Evolutionary conservation across 2,888 invertebrate species (phyloP), one percentile per base, ranked within the genome.

Genomic region (Ennomos erosarius): DNA sequence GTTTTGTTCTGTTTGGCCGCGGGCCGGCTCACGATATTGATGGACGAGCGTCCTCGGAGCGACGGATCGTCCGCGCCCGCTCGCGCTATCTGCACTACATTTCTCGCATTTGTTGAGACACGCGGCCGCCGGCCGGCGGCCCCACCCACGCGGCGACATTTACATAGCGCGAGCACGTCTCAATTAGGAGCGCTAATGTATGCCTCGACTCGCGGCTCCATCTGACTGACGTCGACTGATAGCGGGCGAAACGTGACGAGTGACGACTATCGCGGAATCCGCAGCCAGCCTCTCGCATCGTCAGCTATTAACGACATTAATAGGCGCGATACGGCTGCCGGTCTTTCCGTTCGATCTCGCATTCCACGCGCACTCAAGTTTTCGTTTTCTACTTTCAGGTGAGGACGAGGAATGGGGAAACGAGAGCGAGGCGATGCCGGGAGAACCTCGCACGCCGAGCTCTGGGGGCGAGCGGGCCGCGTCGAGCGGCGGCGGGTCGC

Each of bases 341-440:
- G 76, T 76, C 79, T 84, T 69, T 68, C 73, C 55, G 26, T 61
- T 68, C 66, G 67, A 72, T 77, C 76, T 69, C 74, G 79, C 76
- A 79, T 75, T 68, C 69, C 55, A 52, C 62, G 53, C 58, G 57
- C 48, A 62, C 55, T 66, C 60, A 58, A 66, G 35, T 57, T 44
- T 51, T 43, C 26, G 54, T 26, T 55, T 65, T 78, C 78, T 75
- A 76, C 78, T 69, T 75, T 59, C 93, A 94, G 94, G 94, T 88
- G 94, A 94, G 87, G 94, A 93, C 89, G 94, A 94, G 92, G 94
- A 94, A 93, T 94, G 94, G 94, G 93, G 93, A 90, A 89, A 91
- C 88, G 93, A 93, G 84, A 92, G 88, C 84, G 93, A 94, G 82
- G 90, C 92, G 79, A 93, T 93, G 92, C 87, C 90, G 75, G 90